Evolutionary conservation across 2,797 vertebrate genomes (phyloP), one percentile per base, ranked within the genome.

Genomic region (Thalassophryne amazonica): DNA sequence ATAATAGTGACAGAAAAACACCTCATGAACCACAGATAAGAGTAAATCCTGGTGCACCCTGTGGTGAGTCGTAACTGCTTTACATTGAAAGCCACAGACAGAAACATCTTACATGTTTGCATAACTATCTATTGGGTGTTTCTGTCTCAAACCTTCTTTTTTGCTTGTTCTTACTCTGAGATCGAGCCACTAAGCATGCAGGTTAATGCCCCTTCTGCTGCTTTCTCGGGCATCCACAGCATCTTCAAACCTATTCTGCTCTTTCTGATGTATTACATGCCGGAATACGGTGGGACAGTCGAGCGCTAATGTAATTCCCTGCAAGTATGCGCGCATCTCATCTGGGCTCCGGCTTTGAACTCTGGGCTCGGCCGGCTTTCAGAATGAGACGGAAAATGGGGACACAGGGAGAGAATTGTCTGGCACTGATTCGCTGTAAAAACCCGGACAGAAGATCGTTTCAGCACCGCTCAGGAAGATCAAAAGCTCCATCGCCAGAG

Each of bases 331-430:
- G 69, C 79, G 82, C 85, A 64, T 85, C 84, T 84, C 84, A 86
- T 86, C 79, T 69, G 60, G 65, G 68, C 71, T 77, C 46, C 52
- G 46, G 81, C 84, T 87, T 87, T 87, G 86, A 88, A 87, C 86
- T 85, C 73, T 57, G 25, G 59, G 71, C 71, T 84, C 24, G 18
- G 57, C 62, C 28, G 68, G 66, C 73, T 73, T 75, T 71, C 51
- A 56, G 64, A 73, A 59, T 38, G 59, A 73, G 61, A 75, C 79
- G 65, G 69, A 81, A 82, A 80, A 84, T 78, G 74, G 79, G 73
- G 64, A 85, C 77, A 73, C 80, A 77, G 77, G 69, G 58, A 73
- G 61, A 74, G 80, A 86, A 88, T 86, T 63, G 85, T 85, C 83
- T 80, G 80, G 74, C 81, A 75, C 83, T 84, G 86, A 88, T 88